Conservation (phyloP, 2,888 invertebrate species). For the Chaitophorus viminalis region DNA sequence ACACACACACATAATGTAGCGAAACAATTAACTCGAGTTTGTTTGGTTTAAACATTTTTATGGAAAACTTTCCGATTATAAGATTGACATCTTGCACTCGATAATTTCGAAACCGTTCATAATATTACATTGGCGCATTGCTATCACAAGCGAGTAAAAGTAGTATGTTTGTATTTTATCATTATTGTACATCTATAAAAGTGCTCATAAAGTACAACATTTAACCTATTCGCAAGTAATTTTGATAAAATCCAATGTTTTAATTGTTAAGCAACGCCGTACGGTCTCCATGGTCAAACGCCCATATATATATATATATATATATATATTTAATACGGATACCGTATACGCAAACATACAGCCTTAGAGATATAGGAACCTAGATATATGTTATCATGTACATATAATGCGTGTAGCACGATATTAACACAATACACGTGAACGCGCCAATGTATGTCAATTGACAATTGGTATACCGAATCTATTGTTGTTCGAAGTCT, state of each 20-base stretch:
- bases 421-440: slow-evolving; percentile 21
- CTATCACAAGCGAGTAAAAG: not conserved
- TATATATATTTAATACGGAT: too few species aligned
- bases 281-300: not conserved
- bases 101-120: not conserved
- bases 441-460: not conserved
- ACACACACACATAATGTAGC: not conserved
- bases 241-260: not conserved
- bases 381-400: not conserved
- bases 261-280: not conserved
- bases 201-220: not conserved
- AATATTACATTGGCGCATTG: not conserved
- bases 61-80: not conserved
- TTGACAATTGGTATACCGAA: not conserved
- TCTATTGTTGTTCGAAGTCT: slow-evolving; percentile 29
- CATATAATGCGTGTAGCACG: slow-evolving; percentile 4
- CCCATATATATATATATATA: too few species aligned
- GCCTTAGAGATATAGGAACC: too few species aligned
- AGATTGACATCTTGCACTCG: not conserved
- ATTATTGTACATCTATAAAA: not conserved
- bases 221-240: not conserved
- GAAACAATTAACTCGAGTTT: not conserved
- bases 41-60: not conserved
- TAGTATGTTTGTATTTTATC: not conserved
- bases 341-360: not conserved